Evolutionary conservation across 2,113 vertebrate species (phyloP).

Genomic region (Gnathonemus longibarbis): DNA sequence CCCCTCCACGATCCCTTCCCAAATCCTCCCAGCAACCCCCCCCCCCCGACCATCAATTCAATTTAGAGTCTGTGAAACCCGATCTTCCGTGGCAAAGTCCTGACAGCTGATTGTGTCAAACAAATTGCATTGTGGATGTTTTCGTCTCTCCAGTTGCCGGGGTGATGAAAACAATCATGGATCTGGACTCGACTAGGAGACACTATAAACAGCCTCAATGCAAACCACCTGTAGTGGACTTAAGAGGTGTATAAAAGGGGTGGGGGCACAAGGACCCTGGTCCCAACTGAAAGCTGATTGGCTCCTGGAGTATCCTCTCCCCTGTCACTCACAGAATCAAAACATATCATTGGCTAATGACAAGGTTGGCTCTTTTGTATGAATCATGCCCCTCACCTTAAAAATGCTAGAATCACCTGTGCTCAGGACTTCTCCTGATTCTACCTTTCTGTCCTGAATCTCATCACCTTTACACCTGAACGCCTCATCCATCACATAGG

Average conservation of each 20-base stretch:
- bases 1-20: not conserved
- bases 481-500: not conserved
- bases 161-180: not conserved
- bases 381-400: not conserved
- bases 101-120: constrained; percentile 8
- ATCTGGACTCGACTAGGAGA: not conserved
- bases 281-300: not conserved
- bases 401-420: not conserved
- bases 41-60: not conserved
- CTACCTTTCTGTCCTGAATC: not conserved
- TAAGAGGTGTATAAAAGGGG: not conserved
- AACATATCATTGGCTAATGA: not conserved
- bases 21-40: not conserved
- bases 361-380: not conserved
- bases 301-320: not conserved
- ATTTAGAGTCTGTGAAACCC: not conserved
- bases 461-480: not conserved
- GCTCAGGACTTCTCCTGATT: not conserved
- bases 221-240: not conserved
- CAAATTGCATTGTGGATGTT: not conserved
- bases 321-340: not conserved
- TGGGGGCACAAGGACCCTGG: not conserved
- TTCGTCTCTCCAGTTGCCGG: not conserved
- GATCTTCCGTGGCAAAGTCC: not conserved
- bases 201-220: not conserved